phyloP scores from a whole-genome alignment of 2,888 invertebrate genomes.

The Dione juno region DNA sequence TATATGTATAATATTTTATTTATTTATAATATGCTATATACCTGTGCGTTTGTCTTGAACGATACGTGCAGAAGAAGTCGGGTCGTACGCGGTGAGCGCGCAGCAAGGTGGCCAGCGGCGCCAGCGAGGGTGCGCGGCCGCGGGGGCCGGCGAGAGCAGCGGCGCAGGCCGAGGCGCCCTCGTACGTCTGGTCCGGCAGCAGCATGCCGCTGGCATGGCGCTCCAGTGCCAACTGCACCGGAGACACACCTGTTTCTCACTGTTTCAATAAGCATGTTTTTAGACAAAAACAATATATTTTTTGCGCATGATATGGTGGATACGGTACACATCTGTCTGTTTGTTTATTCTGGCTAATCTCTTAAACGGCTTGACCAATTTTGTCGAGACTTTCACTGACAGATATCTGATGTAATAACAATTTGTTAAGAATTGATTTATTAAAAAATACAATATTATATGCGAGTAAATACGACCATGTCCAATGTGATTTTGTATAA shows the following conservation, averaged over 20 bases:
- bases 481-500: no score
- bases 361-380: no score
- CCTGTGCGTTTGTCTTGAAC: conserved; percentile 48
- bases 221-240: conserved; percentile 44
- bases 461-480: no score
- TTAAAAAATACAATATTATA: no score
- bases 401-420: no score
- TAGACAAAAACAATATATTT: no score
- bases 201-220: conserved; percentile 84
- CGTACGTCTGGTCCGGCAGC: conserved; percentile 92
- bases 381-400: no score
- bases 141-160: neutral
- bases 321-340: no score
- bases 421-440: no score
- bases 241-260: conserved; percentile 32
- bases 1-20: neutral
- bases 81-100: conserved; percentile 86
- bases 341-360: no score
- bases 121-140: conserved; percentile 68
- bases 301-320: no score
- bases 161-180: conserved; percentile 78
- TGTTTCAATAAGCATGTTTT: neutral
- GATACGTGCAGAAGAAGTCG: conserved; percentile 90
- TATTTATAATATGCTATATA: conserved; percentile 16
- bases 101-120: conserved; percentile 58